These are phyloP conservation scores for Apodemia mormo DNA, from an alignment of 2,888 invertebrate genomes.

Conservation along the genomic window DNA sequence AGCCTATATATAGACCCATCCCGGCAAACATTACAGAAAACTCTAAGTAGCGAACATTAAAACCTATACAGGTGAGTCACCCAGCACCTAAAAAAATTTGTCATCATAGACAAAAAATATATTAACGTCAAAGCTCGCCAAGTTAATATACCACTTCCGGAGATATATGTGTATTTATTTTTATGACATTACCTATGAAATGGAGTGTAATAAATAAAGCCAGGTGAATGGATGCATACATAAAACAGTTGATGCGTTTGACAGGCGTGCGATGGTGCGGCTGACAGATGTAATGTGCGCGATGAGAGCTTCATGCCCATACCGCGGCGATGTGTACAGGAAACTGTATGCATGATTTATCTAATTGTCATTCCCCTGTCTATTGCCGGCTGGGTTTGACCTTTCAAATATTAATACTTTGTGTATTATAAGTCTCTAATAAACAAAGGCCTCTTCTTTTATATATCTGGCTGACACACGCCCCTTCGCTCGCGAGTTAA, in stretches of 20 bases:
- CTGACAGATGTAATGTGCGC: slow-evolving; percentile 28
- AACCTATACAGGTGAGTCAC: too few relatives aligned
- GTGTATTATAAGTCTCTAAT: not conserved
- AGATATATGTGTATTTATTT: not conserved
- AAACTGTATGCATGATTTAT: slow-evolving; percentile 27
- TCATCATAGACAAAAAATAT: too few relatives aligned
- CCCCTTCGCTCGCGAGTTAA: too few relatives aligned
- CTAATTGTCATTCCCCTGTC: slow-evolving; percentile 20
- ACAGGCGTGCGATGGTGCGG: slow-evolving; percentile 23
- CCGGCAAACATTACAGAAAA: too few relatives aligned
- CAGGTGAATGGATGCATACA: slow-evolving; percentile 29
- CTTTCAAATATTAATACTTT: not conserved
- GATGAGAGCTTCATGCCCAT: slow-evolving; percentile 31
- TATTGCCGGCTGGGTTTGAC: slow-evolving; percentile 2
- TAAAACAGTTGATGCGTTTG: slow-evolving; percentile 22
- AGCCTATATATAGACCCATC: too few relatives aligned
- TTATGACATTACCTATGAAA: not conserved
- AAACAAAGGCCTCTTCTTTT: not conserved
- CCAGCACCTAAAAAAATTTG: too few relatives aligned
- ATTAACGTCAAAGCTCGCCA: too few relatives aligned
- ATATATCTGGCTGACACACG: too few relatives aligned
- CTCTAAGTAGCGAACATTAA: too few relatives aligned
- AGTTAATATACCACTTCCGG: not conserved
- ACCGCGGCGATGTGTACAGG: slow-evolving; percentile 15
- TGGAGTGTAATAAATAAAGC: slow-evolving; percentile 14